Conservation (phyloP, 1,140 invertebrate species). For the Aphis craccivora region DNA sequence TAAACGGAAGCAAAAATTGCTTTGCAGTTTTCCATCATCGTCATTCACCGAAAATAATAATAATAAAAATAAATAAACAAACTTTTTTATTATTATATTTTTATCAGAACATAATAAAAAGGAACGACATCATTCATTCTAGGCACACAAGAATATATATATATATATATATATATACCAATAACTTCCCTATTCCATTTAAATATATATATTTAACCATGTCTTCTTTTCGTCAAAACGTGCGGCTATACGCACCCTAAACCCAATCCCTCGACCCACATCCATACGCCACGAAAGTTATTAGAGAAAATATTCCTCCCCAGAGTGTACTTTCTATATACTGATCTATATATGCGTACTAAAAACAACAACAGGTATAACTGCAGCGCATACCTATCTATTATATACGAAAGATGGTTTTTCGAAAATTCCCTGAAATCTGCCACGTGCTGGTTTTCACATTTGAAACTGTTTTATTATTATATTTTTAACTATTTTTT, state of each 20-base stretch:
- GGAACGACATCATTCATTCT: slow-evolving; percentile 38
- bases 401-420: slow-evolving; percentile 8
- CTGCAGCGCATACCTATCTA: neutral
- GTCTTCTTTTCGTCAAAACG: neutral
- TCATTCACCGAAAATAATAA: neutral
- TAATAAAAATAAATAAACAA: slow-evolving; percentile 41
- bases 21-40: slow-evolving; percentile 52
- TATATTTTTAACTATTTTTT: neutral
- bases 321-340: neutral
- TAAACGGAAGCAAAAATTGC: slow-evolving; percentile 46
- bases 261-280: neutral
- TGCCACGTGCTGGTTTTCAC: slow-evolving; percentile 1
- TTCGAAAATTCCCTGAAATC: slow-evolving; percentile 1
- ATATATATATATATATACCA: neutral
- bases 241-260: neutral
- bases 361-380: slow-evolving; percentile 43
- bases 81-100: slow-evolving; percentile 48
- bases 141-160: neutral
- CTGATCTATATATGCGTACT: neutral
- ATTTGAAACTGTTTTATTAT: slow-evolving; percentile 34
- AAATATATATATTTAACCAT: neutral
- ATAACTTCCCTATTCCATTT: neutral
- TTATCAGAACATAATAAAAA: slow-evolving; percentile 55
- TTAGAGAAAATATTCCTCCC: slow-evolving; percentile 54
- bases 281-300: slow-evolving; percentile 12